phyloP scores from a whole-genome alignment of 2,888 invertebrate species.

The Diloba caeruleocephala region DNA sequence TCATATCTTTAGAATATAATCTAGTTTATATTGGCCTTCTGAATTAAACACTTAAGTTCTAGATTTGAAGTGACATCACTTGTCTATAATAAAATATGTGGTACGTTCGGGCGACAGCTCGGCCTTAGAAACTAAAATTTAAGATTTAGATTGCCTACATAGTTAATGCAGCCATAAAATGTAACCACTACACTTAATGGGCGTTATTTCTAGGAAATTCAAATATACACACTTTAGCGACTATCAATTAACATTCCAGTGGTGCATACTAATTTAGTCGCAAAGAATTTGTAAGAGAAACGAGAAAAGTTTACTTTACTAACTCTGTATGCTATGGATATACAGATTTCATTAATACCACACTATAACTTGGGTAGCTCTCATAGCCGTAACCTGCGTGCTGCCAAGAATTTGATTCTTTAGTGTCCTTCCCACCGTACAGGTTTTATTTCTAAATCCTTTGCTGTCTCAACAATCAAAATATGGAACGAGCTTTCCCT shows the following conservation, averaged over 20 bases:
- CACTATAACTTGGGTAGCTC: neutral
- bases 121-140: conserved; percentile 13
- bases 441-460: too few relatives aligned
- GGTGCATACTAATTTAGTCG: conserved; percentile 33
- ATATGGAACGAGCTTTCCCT: too few relatives aligned
- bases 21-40: conserved; percentile 8
- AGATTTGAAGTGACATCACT: conserved; percentile 8
- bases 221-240: conserved; percentile 26
- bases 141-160: conserved; percentile 9
- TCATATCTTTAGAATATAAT: neutral
- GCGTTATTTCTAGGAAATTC: conserved; percentile 24
- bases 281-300: conserved; percentile 6
- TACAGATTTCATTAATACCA: too few relatives aligned
- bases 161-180: conserved; percentile 20
- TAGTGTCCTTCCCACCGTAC: too few relatives aligned
- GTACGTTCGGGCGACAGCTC: conserved; percentile 1
- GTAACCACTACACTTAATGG: conserved; percentile 13
- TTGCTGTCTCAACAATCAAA: too few relatives aligned
- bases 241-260: conserved; percentile 17
- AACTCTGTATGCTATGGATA: neutral
- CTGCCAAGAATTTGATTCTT: too few relatives aligned
- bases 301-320: conserved; percentile 4
- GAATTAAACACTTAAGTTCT: conserved; percentile 29
- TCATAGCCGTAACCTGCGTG: too few relatives aligned
- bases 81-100: conserved; percentile 5